phyloP scores from a whole-genome alignment of 2,113 vertebrate species.

The Hippolais icterina region DNA sequence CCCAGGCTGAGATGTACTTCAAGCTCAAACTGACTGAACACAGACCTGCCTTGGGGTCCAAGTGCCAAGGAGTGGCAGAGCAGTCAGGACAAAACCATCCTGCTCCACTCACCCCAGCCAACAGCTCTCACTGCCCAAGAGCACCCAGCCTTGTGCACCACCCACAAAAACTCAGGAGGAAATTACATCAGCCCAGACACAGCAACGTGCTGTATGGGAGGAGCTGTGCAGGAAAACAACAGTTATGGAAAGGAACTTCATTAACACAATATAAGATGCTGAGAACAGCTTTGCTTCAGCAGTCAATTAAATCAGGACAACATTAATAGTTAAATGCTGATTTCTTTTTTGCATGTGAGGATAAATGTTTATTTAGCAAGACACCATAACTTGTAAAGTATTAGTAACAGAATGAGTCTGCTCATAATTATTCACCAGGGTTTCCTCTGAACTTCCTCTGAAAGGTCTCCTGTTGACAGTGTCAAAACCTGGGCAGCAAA shows the following conservation, averaged over 20 bases:
- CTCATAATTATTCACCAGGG: neutral
- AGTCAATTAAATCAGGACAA: neutral
- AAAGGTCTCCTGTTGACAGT: neutral
- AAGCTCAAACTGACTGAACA: neutral
- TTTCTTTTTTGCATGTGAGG: neutral
- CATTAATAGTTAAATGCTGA: neutral
- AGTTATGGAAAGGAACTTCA: neutral
- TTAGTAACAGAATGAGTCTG: neutral
- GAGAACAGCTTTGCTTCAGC: neutral
- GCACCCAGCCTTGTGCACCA: too few species aligned
- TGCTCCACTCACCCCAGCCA: too few species aligned
- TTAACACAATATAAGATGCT: neutral
- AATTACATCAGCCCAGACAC: neutral
- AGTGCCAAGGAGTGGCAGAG: neutral
- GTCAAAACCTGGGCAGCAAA: neutral
- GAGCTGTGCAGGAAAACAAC: neutral
- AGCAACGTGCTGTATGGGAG: neutral
- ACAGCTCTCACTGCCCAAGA: too few species aligned
- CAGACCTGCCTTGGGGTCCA: neutral
- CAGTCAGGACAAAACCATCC: neutral
- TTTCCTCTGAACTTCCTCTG: constrained; percentile 24
- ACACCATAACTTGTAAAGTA: neutral
- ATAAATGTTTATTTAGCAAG: neutral
- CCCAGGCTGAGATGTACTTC: neutral
- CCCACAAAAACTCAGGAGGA: neutral